Conservation (phyloP, 1,140 invertebrate genomes). For the Melitaea cinxia region DNA sequence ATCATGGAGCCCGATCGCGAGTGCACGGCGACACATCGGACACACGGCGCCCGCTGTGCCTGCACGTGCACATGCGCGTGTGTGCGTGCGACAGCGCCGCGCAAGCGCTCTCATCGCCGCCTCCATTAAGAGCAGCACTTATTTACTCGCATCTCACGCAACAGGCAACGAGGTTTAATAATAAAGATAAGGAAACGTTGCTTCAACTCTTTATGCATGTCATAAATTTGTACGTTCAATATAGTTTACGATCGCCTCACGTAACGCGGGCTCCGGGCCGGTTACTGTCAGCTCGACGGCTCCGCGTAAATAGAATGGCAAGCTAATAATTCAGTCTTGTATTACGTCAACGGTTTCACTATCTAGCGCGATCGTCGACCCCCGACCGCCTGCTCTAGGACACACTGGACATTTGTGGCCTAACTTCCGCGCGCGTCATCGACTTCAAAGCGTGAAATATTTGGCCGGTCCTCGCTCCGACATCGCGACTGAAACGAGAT, state of each 20-base stretch:
- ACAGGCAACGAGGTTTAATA: neutral
- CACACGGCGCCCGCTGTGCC: constrained; percentile 1
- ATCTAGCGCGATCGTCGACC: constrained; percentile 29
- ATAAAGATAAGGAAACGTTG: neutral
- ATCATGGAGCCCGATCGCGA: too few relatives aligned
- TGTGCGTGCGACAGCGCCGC: neutral
- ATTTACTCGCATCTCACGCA: neutral
- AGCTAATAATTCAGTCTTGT: constrained; percentile 13
- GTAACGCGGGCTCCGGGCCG: neutral
- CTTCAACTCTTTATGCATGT: neutral
- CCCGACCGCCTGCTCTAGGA: constrained; percentile 1
- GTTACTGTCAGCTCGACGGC: neutral
- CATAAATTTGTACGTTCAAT: neutral
- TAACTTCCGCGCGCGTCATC: constrained; percentile 8
- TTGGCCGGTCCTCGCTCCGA: too few relatives aligned
- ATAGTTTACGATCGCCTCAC: neutral
- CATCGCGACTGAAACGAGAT: too few relatives aligned
- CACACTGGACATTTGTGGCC: constrained; percentile 7
- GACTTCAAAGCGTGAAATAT: constrained; percentile 1
- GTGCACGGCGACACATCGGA: neutral
- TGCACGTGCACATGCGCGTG: neutral
- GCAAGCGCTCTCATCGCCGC: neutral
- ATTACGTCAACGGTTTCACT: constrained; percentile 25
- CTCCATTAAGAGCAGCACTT: neutral
- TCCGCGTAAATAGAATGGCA: neutral